Conservation (phyloP, 2,888 invertebrate genomes). For the Hedychridium roseum region DNA sequence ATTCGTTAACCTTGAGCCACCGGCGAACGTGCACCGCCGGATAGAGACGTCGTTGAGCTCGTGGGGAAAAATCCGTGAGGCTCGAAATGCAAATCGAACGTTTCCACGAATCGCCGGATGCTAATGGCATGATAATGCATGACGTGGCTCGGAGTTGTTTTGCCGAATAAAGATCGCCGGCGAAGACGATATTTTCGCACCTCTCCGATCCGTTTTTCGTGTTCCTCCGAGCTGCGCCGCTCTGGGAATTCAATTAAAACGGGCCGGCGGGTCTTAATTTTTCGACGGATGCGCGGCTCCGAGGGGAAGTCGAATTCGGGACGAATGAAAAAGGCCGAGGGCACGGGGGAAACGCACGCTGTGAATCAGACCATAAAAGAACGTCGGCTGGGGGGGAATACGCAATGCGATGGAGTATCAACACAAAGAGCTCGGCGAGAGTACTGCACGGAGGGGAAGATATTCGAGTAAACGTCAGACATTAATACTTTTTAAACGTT, state of each 20-base stretch:
- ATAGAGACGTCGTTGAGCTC: constrained; percentile 35
- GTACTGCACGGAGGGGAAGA: no score
- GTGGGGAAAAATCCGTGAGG: constrained; percentile 11
- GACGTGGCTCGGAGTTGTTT: constrained; percentile 23
- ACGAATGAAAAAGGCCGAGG: constrained; percentile 28
- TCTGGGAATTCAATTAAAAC: no score
- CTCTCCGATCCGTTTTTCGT: neutral
- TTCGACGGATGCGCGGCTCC: constrained; percentile 1
- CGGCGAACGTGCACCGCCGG: constrained; percentile 26
- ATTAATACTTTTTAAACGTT: no score
- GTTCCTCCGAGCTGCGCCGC: neutral
- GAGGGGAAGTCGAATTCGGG: constrained; percentile 6
- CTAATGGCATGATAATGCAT: constrained; percentile 43
- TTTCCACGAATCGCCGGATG: constrained; percentile 43
- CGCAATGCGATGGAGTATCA: constrained; percentile 11
- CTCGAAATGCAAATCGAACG: constrained; percentile 37
- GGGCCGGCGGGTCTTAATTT: neutral
- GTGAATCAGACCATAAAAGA: constrained; percentile 42
- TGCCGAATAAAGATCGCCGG: constrained; percentile 36
- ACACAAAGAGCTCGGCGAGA: no score
- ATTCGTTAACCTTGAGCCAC: constrained; percentile 36
- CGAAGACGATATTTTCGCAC: neutral
- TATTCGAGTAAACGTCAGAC: no score
- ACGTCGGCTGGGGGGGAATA: constrained; percentile 4
- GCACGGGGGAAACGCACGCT: constrained; percentile 20